Conservation (phyloP, 2,797 vertebrate species). For the Falco biarmicus region DNA sequence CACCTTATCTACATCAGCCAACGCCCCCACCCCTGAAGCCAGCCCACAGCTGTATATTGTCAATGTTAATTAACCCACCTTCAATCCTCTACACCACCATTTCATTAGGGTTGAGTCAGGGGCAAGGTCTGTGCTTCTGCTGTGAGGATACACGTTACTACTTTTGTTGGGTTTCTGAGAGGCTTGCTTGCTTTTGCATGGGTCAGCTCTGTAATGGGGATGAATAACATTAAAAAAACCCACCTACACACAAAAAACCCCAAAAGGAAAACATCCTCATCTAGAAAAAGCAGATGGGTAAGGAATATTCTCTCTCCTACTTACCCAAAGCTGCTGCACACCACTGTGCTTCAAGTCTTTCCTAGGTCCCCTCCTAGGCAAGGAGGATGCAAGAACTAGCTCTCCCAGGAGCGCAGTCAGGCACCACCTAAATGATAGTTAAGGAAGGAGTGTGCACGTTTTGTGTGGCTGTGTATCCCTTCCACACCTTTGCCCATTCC, state of each 20-base stretch:
- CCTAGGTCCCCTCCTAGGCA: background rate
- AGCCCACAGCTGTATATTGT: too few species aligned
- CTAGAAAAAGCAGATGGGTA: background rate
- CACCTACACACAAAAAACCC: too few species aligned
- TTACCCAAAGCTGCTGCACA: background rate
- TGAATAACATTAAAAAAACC: background rate
- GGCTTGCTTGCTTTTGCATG: background rate
- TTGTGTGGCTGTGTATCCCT: background rate
- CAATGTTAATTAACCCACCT: too few species aligned
- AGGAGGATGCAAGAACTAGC: background rate
- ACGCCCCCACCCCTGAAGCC: too few species aligned
- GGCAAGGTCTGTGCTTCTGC: background rate
- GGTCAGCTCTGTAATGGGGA: background rate
- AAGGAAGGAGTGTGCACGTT: background rate
- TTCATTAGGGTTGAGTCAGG: background rate
- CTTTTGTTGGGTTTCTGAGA: background rate
- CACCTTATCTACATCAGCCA: too few species aligned
- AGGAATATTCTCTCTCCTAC: background rate
- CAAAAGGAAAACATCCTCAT: background rate
- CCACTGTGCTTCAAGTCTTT: background rate
- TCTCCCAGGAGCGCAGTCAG: background rate
- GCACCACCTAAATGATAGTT: background rate
- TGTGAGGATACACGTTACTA: fast-evolving
- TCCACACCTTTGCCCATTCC: background rate
- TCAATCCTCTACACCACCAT: too few species aligned